A percentile compares a stretch with the other conserved stretches of the same genome.
phyloP scores from a whole-genome alignment of 2,888 invertebrate species.

The Cerceris ruficornis region DNA sequence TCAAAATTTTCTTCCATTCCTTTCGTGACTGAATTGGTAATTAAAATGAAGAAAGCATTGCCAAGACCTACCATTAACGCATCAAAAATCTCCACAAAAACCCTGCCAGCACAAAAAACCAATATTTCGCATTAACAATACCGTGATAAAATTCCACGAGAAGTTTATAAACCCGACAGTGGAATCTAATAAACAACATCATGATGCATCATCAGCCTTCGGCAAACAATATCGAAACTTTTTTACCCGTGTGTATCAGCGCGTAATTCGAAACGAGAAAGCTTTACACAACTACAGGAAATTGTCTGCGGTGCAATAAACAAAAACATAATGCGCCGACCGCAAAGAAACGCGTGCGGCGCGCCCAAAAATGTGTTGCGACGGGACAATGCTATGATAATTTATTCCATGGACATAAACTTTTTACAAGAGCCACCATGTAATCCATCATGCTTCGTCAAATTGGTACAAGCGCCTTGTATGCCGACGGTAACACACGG shows the following conservation, averaged over 20 bases:
- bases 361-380: constrained; percentile 25
- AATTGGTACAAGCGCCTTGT: constrained; percentile 69
- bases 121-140: no score
- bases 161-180: not conserved
- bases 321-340: constrained; percentile 3
- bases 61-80: not conserved
- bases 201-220: not conserved
- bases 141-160: no score
- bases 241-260: not conserved
- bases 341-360: constrained; percentile 13
- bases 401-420: constrained; percentile 71
- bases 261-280: not conserved
- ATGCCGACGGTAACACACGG: constrained; percentile 37
- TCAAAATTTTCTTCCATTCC: not conserved
- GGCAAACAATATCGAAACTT: not conserved
- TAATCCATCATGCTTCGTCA: constrained; percentile 76
- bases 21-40: not conserved
- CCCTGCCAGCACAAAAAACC: no score
- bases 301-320: constrained; percentile 1
- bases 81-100: not conserved
- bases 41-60: not conserved
- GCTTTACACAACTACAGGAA: not conserved
- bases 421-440: constrained; percentile 68
- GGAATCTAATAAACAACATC: not conserved
- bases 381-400: constrained; percentile 71